Evolutionary conservation across 1,140 invertebrate species (phyloP).

Genomic region (Pachyrhynchus sulphureomaculatus): DNA sequence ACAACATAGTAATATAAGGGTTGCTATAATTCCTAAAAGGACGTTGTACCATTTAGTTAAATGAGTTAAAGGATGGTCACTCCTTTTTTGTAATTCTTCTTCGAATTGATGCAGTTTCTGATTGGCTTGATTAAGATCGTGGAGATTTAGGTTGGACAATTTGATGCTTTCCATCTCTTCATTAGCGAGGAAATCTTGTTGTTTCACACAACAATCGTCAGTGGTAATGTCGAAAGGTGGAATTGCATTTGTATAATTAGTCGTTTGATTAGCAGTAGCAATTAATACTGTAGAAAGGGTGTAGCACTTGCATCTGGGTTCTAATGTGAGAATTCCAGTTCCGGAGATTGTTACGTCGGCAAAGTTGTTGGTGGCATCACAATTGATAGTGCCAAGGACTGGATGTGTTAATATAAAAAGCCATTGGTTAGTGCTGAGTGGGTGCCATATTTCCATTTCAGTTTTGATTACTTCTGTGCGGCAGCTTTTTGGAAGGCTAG

Average conservation of each 20-base stretch:
- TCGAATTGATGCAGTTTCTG: too few relatives aligned
- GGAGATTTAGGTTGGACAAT: background rate
- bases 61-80: too few relatives aligned
- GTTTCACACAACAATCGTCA: conserved; percentile 5
- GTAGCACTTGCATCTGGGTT: background rate
- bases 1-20: too few relatives aligned
- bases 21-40: too few relatives aligned
- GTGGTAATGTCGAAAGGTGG: background rate
- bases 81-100: too few relatives aligned
- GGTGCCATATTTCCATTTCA: conserved; percentile 1
- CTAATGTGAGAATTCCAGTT: background rate
- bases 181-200: background rate
- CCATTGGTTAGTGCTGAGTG: background rate
- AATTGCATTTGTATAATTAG: background rate
- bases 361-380: background rate
- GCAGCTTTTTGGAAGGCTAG: background rate
- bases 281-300: background rate
- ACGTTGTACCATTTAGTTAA: too few relatives aligned
- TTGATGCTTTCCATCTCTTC: conserved; percentile 5
- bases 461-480: background rate
- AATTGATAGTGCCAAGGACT: background rate
- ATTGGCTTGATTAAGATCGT: background rate
- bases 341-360: background rate
- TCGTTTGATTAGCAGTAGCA: background rate
- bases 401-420: background rate